Conservation (phyloP, 2,888 invertebrate genomes). For the Sminthurinus aureus region DNA sequence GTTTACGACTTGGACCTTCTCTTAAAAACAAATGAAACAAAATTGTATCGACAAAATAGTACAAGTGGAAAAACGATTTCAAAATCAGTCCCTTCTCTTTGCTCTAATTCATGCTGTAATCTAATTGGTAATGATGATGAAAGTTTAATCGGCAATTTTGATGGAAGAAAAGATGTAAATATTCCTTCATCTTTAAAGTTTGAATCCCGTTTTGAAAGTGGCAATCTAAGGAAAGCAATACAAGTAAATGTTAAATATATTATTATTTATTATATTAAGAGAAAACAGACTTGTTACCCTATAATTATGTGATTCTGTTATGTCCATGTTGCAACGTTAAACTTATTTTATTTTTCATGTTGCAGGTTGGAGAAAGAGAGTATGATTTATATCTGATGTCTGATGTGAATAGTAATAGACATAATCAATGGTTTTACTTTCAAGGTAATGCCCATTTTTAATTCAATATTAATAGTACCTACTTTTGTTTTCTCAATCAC, state of each 20-base stretch:
- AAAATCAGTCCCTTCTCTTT: not conserved
- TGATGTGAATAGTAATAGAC: conserved; percentile 79
- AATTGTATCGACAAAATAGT: conserved; percentile 43
- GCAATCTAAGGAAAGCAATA: conserved; percentile 82
- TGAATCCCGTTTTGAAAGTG: conserved; percentile 86
- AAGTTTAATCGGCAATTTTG: conserved; percentile 65
- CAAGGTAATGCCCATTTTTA: not conserved
- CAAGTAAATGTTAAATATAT: conserved; percentile 70
- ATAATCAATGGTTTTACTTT: conserved; percentile 89
- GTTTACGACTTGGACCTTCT: conserved; percentile 76
- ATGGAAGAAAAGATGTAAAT: conserved; percentile 47
- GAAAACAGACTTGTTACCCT: not conserved
- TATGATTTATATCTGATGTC: conserved; percentile 84
- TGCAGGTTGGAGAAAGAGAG: conserved; percentile 69
- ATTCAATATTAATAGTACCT: not conserved
- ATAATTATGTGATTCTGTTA: conserved; percentile 2
- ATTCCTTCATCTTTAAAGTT: conserved; percentile 68
- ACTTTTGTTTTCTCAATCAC: no score
- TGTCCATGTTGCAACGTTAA: not conserved
- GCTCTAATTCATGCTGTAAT: not conserved
- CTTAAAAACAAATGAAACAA: not conserved
- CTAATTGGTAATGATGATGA: conserved; percentile 67
- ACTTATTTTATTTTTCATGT: conserved; percentile 1
- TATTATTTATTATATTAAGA: not conserved
- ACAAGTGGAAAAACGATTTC: not conserved